Evolutionary conservation across 1,140 invertebrate species (phyloP), one percentile per base, ranked within the genome.

Genomic region (Solenopsis fugax): DNA sequence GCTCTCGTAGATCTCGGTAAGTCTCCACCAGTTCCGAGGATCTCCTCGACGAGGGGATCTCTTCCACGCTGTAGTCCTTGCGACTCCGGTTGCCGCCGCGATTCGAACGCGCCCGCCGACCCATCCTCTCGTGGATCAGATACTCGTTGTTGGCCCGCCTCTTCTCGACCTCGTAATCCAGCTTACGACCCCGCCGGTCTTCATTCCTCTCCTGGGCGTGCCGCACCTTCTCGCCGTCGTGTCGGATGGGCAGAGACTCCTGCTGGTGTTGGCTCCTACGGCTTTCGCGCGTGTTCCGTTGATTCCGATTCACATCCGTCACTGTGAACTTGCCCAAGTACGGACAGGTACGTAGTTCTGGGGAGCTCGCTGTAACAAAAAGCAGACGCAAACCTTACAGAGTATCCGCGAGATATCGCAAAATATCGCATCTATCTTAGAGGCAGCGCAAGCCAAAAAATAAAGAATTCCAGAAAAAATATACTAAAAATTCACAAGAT

Each of bases 251-350:
- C 94, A 78, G 90, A 89, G 80, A 94, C 78, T 88, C 95, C 94
- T 88, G 86, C 50, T 90, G 89, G 7, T 95, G 90, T 92, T 91
- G 90, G 67, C 62, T 71, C 48, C 75, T 78, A 4, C 90, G 87
- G 34, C 87, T 91, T 29, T 96, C 95, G 34, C 96, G 93, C 16
- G 96, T 96, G 91, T 95, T 94, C 75, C 94, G 91, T 71, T 94
- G 94, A 82, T 93, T 95, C 62, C 93, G 92, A 88, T 95, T 95
- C 67, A 96, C 89, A n/a, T 94, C 96, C 29, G 96, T 96, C 21
- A 97, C 96, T 18, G 96, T 96, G 94, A 97, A 97, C 88, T 97
- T 96, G 0, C 97, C 97, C 88, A 97, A 93, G 91, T 97, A 96
- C 0, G 97, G 97, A 93, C 97, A 97, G 50, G 96, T 96, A 85